Conservation (phyloP, 2,797 vertebrate genomes). For the Synaphobranchus kaupii region DNA sequence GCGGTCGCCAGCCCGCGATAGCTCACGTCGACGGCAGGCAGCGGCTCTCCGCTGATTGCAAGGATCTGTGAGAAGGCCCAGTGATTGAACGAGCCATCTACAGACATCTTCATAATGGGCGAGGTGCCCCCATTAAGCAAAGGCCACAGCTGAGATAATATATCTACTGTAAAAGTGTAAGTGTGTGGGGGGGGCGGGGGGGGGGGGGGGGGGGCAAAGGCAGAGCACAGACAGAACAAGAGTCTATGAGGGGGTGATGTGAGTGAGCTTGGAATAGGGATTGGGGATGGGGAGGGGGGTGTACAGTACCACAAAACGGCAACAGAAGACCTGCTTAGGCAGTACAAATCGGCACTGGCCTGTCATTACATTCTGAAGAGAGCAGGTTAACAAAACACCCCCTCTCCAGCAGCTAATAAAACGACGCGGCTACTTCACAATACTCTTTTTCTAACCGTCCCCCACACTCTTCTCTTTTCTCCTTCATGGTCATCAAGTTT, state of each 20-base stretch:
- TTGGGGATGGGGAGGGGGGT: neutral
- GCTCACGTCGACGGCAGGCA: conserved; percentile 72
- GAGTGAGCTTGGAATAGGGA: too few species aligned
- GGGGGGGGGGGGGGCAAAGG: neutral
- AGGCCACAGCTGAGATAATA: conserved; percentile 27
- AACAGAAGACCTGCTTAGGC: neutral
- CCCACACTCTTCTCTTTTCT: neutral
- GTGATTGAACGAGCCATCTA: conserved; percentile 60
- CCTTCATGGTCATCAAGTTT: neutral
- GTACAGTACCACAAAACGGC: neutral
- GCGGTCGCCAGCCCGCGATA: conserved; percentile 70
- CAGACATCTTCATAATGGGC: conserved; percentile 50
- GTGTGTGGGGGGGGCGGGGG: neutral
- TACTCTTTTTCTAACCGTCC: neutral
- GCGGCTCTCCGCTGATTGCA: conserved; percentile 64
- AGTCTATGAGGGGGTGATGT: neutral
- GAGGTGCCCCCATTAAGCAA: conserved; percentile 23
- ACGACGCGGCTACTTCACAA: neutral
- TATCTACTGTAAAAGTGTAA: neutral
- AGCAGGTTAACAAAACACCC: neutral
- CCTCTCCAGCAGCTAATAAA: neutral
- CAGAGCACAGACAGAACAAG: neutral
- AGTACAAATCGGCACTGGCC: neutral
- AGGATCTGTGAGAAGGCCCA: conserved; percentile 46
- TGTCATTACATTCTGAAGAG: neutral